Evolutionary conservation across 1,140 invertebrate genomes (phyloP).

Genomic region (Telenomus remus): DNA sequence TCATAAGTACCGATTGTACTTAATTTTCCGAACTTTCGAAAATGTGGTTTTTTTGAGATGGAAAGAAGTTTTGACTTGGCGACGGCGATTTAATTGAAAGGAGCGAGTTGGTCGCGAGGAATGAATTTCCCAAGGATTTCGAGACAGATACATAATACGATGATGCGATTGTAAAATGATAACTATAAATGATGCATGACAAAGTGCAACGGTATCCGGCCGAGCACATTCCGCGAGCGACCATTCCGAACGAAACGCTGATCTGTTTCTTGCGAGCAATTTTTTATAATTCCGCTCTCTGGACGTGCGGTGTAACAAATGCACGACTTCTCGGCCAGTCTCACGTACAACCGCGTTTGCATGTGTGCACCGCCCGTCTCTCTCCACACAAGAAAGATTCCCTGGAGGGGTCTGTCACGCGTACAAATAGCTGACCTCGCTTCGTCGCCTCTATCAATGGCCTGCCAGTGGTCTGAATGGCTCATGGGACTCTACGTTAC

Average conservation of each 20-base stretch:
- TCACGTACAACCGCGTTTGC: slow-evolving; percentile 43
- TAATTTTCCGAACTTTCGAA: too few relatives aligned
- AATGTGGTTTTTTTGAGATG: too few relatives aligned
- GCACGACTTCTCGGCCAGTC: slow-evolving; percentile 41
- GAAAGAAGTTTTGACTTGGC: too few relatives aligned
- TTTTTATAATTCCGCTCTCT: slow-evolving; percentile 28
- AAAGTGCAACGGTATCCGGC: slow-evolving; percentile 17
- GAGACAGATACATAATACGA: slow-evolving; percentile 5
- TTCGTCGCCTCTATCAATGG: slow-evolving; percentile 74
- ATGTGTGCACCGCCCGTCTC: slow-evolving; percentile 26
- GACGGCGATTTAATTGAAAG: too few relatives aligned
- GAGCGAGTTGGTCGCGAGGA: not conserved
- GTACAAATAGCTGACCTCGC: slow-evolving; percentile 76
- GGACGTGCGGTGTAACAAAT: slow-evolving; percentile 41
- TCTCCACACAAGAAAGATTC: slow-evolving; percentile 64
- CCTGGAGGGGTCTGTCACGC: slow-evolving; percentile 73
- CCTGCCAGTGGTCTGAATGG: slow-evolving; percentile 68
- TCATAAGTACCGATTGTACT: too few relatives aligned
- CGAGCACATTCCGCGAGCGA: slow-evolving; percentile 12
- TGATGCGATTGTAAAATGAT: slow-evolving; percentile 27
- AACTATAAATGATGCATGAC: slow-evolving; percentile 11
- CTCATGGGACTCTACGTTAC: slow-evolving; percentile 66
- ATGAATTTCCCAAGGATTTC: slow-evolving; percentile 2
- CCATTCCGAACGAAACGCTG: slow-evolving; percentile 31
- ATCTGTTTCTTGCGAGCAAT: slow-evolving; percentile 27